Conservation (phyloP, 2,888 invertebrate species). For the Cacoxenus indagator region DNA sequence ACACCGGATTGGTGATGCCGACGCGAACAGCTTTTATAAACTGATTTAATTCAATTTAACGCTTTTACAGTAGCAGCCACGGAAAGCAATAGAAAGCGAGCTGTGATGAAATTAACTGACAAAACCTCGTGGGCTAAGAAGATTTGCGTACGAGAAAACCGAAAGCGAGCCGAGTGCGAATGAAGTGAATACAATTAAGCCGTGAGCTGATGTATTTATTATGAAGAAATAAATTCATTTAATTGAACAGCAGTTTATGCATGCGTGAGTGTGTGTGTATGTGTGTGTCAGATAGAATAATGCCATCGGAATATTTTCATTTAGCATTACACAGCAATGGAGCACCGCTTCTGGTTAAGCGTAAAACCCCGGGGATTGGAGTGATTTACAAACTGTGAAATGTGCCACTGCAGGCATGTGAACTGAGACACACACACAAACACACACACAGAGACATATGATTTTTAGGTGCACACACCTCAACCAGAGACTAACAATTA, state of each 20-base stretch:
- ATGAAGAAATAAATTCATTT: constrained; percentile 9
- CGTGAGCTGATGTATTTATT: not conserved
- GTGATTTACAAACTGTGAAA: constrained; percentile 22
- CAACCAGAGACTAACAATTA: constrained; percentile 6
- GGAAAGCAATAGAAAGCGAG: not conserved
- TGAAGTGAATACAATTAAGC: constrained; percentile 1
- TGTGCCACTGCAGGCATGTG: not conserved
- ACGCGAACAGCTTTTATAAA: constrained; percentile 35
- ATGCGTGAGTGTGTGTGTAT: not conserved
- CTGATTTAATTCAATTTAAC: constrained; percentile 46
- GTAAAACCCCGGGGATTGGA: not conserved
- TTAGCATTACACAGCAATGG: not conserved
- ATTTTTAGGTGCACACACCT: too few species aligned
- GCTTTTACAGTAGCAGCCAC: constrained; percentile 33
- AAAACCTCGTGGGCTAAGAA: not conserved
- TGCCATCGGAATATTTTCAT: not conserved
- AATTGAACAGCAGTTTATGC: constrained; percentile 10
- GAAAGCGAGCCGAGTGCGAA: not conserved
- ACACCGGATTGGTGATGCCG: not conserved
- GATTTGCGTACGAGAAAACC: not conserved
- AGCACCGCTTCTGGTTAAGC: not conserved
- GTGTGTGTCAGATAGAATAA: not conserved
- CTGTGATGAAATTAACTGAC: not conserved
- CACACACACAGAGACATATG: not conserved
- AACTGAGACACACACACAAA: not conserved